Conservation (phyloP, 1,140 invertebrate genomes). For the Eueides isabella region DNA sequence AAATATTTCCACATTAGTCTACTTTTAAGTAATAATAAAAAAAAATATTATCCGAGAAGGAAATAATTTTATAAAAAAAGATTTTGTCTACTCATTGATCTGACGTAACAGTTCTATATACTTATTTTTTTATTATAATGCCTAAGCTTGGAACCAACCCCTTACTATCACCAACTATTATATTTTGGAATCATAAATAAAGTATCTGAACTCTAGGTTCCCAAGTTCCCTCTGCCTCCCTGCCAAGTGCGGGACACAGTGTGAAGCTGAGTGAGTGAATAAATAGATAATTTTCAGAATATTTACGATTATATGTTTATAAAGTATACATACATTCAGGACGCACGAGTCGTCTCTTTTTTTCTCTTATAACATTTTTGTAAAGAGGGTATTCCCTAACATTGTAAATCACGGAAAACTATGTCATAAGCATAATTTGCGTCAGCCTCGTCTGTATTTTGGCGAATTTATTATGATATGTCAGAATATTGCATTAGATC, state of each 20-base stretch:
- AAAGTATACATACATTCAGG: conserved; percentile 8
- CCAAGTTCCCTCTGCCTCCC: too few relatives aligned
- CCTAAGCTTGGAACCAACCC: not conserved
- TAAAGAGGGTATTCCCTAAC: not conserved
- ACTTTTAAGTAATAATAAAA: too few relatives aligned
- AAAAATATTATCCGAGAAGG: too few relatives aligned
- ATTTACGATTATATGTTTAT: not conserved
- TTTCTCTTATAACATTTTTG: conserved; percentile 2
- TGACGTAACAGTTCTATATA: not conserved
- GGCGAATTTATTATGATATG: conserved; percentile 5
- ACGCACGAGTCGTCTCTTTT: not conserved
- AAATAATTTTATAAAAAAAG: too few relatives aligned
- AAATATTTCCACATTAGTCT: too few relatives aligned
- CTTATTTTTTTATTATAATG: too few relatives aligned
- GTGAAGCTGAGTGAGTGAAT: too few relatives aligned
- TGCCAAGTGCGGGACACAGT: too few relatives aligned
- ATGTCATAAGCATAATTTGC: conserved; percentile 18
- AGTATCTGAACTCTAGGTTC: too few relatives aligned
- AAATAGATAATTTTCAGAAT: not conserved
- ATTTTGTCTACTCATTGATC: not conserved
- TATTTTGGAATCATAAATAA: not conserved
- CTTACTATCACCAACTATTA: not conserved
- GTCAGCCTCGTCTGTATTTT: conserved; percentile 4
- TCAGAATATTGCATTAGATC: not conserved
- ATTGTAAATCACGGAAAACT: conserved; percentile 13